These are phyloP conservation scores for Dysmachus trigonus DNA, from an alignment of 2,888 invertebrate species.

Conservation along the genomic window DNA sequence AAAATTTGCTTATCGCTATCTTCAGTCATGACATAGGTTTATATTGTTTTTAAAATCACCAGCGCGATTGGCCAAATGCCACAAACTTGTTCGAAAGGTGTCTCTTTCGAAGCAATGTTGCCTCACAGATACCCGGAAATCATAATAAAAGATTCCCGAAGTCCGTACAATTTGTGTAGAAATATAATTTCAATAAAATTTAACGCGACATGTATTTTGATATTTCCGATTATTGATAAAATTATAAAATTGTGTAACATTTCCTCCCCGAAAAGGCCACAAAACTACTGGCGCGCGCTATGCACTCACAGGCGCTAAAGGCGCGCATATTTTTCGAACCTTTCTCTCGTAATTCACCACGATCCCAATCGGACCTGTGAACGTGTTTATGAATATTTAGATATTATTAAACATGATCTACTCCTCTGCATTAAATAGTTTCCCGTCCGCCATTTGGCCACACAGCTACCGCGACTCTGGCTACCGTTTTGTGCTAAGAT, in stretches of 20 bases:
- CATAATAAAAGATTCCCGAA: not conserved
- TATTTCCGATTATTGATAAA: not conserved
- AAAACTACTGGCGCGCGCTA: not conserved
- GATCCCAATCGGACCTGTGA: slow-evolving; percentile 3
- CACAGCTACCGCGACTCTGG: not conserved
- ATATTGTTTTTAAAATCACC: not conserved
- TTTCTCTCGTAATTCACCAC: not conserved
- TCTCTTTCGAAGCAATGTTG: not conserved
- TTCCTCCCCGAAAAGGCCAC: not conserved
- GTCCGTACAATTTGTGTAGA: not conserved
- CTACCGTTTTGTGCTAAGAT: not conserved
- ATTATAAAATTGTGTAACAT: not conserved
- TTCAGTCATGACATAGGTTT: not conserved
- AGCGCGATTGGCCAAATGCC: not conserved
- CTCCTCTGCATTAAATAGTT: slow-evolving; percentile 7
- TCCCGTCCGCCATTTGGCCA: not conserved
- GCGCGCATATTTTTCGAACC: not conserved
- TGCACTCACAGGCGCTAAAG: not conserved
- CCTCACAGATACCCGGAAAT: not conserved
- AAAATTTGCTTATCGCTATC: not conserved
- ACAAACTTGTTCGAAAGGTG: not conserved
- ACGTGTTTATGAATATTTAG: slow-evolving; percentile 23
- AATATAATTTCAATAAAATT: not conserved
- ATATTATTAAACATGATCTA: slow-evolving; percentile 23
- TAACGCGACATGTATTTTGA: not conserved